Evolutionary conservation across 2,888 invertebrate species (phyloP), one percentile per base, ranked within the genome.

Genomic region (Caenorhabditis virilis): DNA sequence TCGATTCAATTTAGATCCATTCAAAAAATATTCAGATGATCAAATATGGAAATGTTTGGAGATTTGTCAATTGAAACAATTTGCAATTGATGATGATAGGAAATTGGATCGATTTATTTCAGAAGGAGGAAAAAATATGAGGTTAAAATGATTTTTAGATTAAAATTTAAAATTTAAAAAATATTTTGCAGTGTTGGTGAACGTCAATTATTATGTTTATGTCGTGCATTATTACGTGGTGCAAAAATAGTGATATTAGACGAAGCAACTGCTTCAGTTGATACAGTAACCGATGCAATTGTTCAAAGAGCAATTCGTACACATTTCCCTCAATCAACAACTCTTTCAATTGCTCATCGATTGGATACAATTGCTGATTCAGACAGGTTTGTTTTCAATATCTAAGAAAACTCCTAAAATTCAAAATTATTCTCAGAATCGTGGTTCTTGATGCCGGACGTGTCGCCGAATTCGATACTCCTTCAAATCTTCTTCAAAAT

Each of bases 311-410:
- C 88, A 91, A 75, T 80, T 20, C 22, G 88, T 88, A 30, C 91
- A 91, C 85, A 94, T 92, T 85, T 88, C 88, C 68, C 88, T 90
- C 62, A 91, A 91, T 93, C 84, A 9, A 79, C 79, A 4, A 72
- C 76, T 0, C 55, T 79, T n/a, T 72, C 78, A 13, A 78, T 79
- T 43, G 94, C 94, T 30, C 94, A 94, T 86, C 88, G 94, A 18
- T 88, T 94, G 65, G 92, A 93, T 85, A 94, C 93, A 22, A 92
- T 94, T 76, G 88, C 93, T 88, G 93, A 93, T 86, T 91, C 90
- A 33, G 90, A 91, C 78, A 76, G 77, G 82, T 82, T 30, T 23
- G 3, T 4, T 25, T 30, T 27, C 7, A 23, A 20, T 22, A 6
- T 39, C 39, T n/a, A 7, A 11, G 6, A 11, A 6, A 11, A 11